Evolutionary conservation across 2,888 invertebrate species (phyloP).

Genomic region (Heliconius charithonia): DNA sequence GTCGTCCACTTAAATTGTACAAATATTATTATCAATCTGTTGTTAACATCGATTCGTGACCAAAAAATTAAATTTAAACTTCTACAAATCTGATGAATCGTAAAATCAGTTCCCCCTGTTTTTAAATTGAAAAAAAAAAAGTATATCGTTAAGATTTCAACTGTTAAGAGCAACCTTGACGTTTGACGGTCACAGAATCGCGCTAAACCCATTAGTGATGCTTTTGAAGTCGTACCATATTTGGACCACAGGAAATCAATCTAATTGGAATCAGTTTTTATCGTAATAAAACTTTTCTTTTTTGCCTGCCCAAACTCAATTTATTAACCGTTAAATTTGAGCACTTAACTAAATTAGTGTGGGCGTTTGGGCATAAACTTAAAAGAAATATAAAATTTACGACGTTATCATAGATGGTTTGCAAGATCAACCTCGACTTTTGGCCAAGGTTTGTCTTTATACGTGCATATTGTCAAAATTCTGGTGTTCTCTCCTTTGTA

Average conservation of each 20-base stretch:
- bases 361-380: conserved; percentile 36
- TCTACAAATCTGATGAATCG: conserved; percentile 37
- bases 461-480: conserved; percentile 55
- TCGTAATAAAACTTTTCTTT: conserved; percentile 32
- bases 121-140: conserved; percentile 41
- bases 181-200: conserved; percentile 48
- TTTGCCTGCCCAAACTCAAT: conserved; percentile 24
- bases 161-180: conserved; percentile 58
- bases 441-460: conserved; percentile 46
- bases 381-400: conserved; percentile 35
- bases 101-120: conserved; percentile 28
- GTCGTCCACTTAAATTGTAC: conserved; percentile 2
- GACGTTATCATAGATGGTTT: conserved; percentile 38
- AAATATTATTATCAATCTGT: not conserved
- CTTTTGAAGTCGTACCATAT: conserved; percentile 34
- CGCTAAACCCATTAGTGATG: conserved; percentile 33
- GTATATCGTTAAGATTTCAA: conserved; percentile 44
- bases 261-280: conserved; percentile 27
- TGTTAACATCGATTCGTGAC: not conserved
- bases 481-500: conserved; percentile 57
- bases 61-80: conserved; percentile 10
- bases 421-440: conserved; percentile 42
- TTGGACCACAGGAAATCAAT: conserved; percentile 32
- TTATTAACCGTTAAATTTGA: conserved; percentile 30
- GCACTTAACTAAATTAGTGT: conserved; percentile 33